Conservation (phyloP, 2,888 invertebrate species). For the Parapristionchus giblindavisi region DNA sequence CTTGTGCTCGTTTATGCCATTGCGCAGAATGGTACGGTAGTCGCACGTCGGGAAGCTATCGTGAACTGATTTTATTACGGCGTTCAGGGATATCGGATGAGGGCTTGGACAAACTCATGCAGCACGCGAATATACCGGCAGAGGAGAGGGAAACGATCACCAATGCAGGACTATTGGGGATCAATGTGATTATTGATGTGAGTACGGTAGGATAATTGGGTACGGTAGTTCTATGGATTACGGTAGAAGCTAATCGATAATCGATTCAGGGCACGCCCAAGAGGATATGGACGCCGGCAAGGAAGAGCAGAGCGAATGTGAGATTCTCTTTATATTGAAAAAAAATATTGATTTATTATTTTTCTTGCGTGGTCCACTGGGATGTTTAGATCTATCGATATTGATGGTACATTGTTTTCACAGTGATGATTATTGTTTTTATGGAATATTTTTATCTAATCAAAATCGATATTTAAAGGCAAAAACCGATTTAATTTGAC, state of each 20-base stretch:
- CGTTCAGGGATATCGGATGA: slow-evolving; percentile 85
- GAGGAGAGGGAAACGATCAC: slow-evolving; percentile 93
- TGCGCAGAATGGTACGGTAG: slow-evolving; percentile 85
- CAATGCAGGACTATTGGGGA: slow-evolving; percentile 89
- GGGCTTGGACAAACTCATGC: slow-evolving; percentile 93
- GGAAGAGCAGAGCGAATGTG: slow-evolving; percentile 93
- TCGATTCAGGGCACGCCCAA: slow-evolving; percentile 65
- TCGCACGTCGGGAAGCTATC: no score
- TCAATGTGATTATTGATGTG: slow-evolving; percentile 95
- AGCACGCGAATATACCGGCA: slow-evolving; percentile 94
- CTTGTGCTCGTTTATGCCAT: slow-evolving; percentile 97
- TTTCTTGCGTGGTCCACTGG: no score
- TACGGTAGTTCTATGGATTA: neutral
- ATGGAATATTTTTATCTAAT: no score
- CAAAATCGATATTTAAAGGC: no score
- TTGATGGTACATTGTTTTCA: no score
- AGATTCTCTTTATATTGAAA: neutral
- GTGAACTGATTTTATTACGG: neutral
- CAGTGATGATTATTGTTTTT: no score
- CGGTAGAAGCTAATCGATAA: neutral
- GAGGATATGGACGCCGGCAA: slow-evolving; percentile 80
- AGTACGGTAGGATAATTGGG: slow-evolving; percentile 71
- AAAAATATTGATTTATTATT: neutral
- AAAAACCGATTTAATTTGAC: no score
- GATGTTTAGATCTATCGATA: no score